Base-by-base conservation (phyloP, 2,888 invertebrate species). In the Phyto melanocephala region DNA sequence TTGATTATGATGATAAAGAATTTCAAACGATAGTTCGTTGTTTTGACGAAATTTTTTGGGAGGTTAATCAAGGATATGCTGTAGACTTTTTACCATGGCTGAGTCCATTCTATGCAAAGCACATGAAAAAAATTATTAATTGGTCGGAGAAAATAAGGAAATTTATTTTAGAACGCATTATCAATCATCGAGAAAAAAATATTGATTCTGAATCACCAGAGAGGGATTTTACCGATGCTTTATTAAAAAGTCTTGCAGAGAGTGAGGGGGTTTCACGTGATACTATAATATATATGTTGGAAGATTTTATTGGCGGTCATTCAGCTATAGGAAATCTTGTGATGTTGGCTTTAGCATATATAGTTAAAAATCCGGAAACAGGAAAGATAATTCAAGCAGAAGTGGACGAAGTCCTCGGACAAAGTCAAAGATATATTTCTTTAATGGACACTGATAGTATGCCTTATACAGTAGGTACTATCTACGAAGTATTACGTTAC, bases 31-130 rank as follows among this genome's bases (percentile, higher is more conserved):
- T 95, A 5, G 95, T 96, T 0, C 92, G 94, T 22, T 93, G 93
- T 76, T 97, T 97, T 89, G 97, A 97, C 86, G 95, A 95, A 86
- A 96, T 97, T 65, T 97, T 97, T 92, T 96, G 96, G 95, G 97
- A 97, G 88, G 96, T 97, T 84, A 97, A 97, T 89, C 96, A 96
- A 87, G 96, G 96, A 0, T 96, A 96, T 89, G 95, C 96, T 0
- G 93, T 97, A 0, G 97, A 97, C 87, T 97, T 97, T 87, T 88
- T 97, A 28, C 97, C 97, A 0, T 96, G 95, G 95, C 90, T 97
- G 0, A 92, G 93, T 0, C 96, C 96, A 0, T 93, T 96, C 80
- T 96, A 96, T 89, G 91, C 91, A 6, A 92, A 92, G 1, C 95
- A 96, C 86, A 93, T 95, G 92, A 92, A 93, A 2, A 94, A 93